Evolutionary conservation across 2,888 invertebrate genomes (phyloP).

Genomic region (Ditula angustiorana): DNA sequence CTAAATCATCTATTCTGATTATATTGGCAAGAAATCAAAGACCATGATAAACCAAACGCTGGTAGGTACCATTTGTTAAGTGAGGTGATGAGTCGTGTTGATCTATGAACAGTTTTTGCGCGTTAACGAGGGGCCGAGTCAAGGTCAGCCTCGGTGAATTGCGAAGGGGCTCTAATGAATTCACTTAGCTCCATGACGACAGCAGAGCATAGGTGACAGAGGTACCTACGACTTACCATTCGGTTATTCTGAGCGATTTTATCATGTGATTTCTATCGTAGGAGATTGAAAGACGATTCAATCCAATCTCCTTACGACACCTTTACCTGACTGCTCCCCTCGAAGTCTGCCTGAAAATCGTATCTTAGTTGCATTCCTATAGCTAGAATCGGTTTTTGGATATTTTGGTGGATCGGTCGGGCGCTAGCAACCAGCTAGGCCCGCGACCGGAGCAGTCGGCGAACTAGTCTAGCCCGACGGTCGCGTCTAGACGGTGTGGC

Average conservation of each 20-base stretch:
- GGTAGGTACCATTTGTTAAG: background rate
- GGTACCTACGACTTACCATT: no score
- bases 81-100: constrained; percentile 18
- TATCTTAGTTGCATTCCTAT: constrained; percentile 63
- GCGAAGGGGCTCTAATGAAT: constrained; percentile 57
- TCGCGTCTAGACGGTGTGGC: constrained; percentile 78
- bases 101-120: constrained; percentile 35
- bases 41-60: constrained; percentile 1
- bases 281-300: constrained; percentile 17
- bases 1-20: constrained; percentile 15
- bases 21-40: constrained; percentile 3
- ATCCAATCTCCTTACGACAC: constrained; percentile 40
- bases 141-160: constrained; percentile 47
- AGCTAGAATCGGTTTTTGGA: constrained; percentile 57
- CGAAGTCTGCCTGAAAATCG: constrained; percentile 60
- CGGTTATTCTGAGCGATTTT: constrained; percentile 46
- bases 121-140: constrained; percentile 35
- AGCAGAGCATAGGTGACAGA: constrained; percentile 39
- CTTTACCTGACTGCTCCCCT: constrained; percentile 53
- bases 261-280: constrained; percentile 28
- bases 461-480: constrained; percentile 71
- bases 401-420: constrained; percentile 65
- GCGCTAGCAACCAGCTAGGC: constrained; percentile 48
- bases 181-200: constrained; percentile 49
- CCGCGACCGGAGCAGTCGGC: constrained; percentile 59